Percentiles rank a stretch among this genome's conserved stretches.
Evolutionary conservation across 2,888 invertebrate genomes (phyloP).

Genomic region (Saturnia japonica): DNA sequence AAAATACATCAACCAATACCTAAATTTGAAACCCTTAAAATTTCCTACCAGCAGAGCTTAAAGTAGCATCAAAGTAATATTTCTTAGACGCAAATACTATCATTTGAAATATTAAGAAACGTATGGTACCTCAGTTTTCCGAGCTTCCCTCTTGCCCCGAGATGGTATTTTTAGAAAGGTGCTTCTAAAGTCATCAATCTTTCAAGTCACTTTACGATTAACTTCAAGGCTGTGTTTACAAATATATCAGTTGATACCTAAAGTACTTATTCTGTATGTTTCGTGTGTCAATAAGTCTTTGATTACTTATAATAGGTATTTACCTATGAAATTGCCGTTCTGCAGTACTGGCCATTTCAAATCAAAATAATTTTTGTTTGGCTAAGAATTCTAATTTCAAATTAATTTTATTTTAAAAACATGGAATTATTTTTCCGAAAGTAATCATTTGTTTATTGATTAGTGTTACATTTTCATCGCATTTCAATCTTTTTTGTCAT

Average conservation of each 20-base stretch:
- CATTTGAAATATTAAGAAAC: constrained; percentile 51
- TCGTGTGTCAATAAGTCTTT: too few relatives aligned
- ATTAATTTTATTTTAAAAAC: too few relatives aligned
- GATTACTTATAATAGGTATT: too few relatives aligned
- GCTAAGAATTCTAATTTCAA: too few relatives aligned
- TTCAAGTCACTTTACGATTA: constrained; percentile 67
- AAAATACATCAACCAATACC: constrained; percentile 33
- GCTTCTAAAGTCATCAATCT: constrained; percentile 70
- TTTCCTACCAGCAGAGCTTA: constrained; percentile 42
- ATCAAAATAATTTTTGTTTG: too few relatives aligned
- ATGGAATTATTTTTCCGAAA: too few relatives aligned
- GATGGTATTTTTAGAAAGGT: constrained; percentile 68
- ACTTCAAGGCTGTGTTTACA: constrained; percentile 30
- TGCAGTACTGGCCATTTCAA: too few relatives aligned
- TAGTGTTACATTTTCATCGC: too few relatives aligned
- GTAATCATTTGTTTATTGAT: too few relatives aligned
- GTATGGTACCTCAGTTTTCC: constrained; percentile 65
- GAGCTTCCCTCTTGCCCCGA: constrained; percentile 37
- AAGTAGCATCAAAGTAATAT: constrained; percentile 35
- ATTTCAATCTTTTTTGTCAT: too few relatives aligned
- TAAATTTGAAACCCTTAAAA: constrained; percentile 39
- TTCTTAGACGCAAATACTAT: constrained; percentile 29
- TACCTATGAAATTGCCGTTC: too few relatives aligned
- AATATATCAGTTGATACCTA: constrained; percentile 6
- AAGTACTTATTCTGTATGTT: background rate